Percentiles rank a stretch among this genome's conserved stretches.
These are phyloP conservation scores for Troides oblongomaculatus DNA, from an alignment of 2,888 invertebrate genomes.

Conservation along the genomic window DNA sequence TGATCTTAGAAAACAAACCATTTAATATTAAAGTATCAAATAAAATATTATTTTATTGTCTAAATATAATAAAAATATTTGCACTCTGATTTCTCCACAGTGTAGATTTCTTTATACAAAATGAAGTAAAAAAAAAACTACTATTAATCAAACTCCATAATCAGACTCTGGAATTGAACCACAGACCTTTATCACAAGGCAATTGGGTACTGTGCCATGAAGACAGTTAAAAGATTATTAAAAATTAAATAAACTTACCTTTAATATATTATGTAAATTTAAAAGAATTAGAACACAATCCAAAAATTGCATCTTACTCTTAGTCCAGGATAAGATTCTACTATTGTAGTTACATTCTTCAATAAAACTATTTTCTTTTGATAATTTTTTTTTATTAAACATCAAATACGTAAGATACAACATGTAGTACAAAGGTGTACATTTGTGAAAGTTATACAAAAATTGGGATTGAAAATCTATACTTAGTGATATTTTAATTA, in stretches of 20 bases:
- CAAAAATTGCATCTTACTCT: not conserved
- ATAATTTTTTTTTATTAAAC: slow-evolving; percentile 34
- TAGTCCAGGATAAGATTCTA: not conserved
- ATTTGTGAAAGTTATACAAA: slow-evolving; percentile 51
- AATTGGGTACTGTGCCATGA: no score
- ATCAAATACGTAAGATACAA: slow-evolving; percentile 41
- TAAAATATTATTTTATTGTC: no score
- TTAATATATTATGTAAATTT: not conserved
- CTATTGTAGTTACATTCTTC: not conserved
- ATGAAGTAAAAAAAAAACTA: no score
- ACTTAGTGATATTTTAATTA: slow-evolving; percentile 23
- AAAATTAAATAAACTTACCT: not conserved
- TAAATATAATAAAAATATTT: no score
- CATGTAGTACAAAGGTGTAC: slow-evolving; percentile 56
- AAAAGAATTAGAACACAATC: not conserved
- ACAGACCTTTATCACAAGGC: no score
- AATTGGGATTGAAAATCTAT: slow-evolving; percentile 33
- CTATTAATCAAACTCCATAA: no score
- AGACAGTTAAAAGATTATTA: no score
- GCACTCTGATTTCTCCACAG: no score
- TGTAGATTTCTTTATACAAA: no score
- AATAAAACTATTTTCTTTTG: not conserved
- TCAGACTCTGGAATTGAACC: no score
- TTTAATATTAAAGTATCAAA: no score
- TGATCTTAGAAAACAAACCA: not conserved